These are phyloP conservation scores for Maniola jurtina DNA, from an alignment of 1,140 invertebrate genomes.

Conservation along the genomic window DNA sequence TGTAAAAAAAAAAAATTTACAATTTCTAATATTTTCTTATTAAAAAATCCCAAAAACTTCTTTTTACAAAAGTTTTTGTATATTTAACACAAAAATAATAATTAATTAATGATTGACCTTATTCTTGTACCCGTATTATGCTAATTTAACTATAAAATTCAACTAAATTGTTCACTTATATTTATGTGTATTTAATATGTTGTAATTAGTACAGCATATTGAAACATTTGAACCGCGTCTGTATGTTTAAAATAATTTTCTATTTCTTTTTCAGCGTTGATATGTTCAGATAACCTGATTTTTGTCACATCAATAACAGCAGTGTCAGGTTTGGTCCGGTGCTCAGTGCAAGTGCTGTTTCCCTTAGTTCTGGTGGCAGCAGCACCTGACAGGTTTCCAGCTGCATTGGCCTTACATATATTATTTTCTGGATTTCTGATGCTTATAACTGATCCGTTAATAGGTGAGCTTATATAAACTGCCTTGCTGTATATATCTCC, in stretches of 20 bases:
- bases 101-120: too few species aligned
- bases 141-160: too few species aligned
- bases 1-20: too few species aligned
- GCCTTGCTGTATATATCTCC: background rate
- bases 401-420: slow-evolving; percentile 64
- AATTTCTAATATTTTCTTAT: too few species aligned
- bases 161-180: background rate
- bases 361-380: slow-evolving; percentile 59
- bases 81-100: too few species aligned
- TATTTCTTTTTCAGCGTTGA: slow-evolving; percentile 53
- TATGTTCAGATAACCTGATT: slow-evolving; percentile 51
- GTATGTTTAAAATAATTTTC: background rate
- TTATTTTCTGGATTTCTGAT: slow-evolving; percentile 65
- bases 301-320: slow-evolving; percentile 60
- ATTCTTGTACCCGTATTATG: too few species aligned
- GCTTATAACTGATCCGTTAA: slow-evolving; percentile 65
- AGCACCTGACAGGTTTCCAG: slow-evolving; percentile 64
- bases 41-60: too few species aligned
- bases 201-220: too few species aligned
- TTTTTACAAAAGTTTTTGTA: too few species aligned
- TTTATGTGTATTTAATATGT: background rate
- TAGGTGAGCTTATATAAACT: slow-evolving; percentile 44
- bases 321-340: slow-evolving; percentile 65
- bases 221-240: too few species aligned
- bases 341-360: slow-evolving; percentile 66